Conservation (phyloP, 1,140 invertebrate genomes). For the Conopomorpha cramerella region DNA sequence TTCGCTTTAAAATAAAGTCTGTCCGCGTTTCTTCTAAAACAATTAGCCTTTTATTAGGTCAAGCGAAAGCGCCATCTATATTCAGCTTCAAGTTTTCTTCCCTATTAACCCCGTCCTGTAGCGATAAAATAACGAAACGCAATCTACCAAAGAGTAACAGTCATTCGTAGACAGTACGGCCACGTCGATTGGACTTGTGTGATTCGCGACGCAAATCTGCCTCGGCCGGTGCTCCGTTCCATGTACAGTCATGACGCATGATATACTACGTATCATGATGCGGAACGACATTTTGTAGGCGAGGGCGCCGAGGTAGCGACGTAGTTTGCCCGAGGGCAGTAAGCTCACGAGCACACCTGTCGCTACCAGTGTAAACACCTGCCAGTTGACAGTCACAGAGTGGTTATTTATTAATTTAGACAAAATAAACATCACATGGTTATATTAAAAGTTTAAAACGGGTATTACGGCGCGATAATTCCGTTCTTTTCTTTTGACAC, state of each 20-base stretch:
- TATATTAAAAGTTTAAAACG: too few relatives aligned
- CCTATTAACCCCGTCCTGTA: too few relatives aligned
- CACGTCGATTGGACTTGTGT: constrained; percentile 88
- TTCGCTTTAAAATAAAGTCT: too few relatives aligned
- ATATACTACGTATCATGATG: constrained; percentile 74
- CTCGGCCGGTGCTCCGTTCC: constrained; percentile 73
- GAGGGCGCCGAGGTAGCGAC: constrained; percentile 66
- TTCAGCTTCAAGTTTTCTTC: too few relatives aligned
- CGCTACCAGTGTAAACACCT: constrained; percentile 63
- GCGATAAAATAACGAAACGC: constrained; percentile 8
- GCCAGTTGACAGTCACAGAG: constrained; percentile 14
- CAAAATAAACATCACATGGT: too few relatives aligned
- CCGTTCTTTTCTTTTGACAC: too few relatives aligned
- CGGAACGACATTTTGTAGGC: constrained; percentile 74
- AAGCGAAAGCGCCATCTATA: too few relatives aligned
- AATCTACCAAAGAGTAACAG: constrained; percentile 81
- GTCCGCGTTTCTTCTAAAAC: too few relatives aligned
- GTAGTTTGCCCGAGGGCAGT: constrained; percentile 66
- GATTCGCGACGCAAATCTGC: constrained; percentile 92
- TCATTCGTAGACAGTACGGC: constrained; percentile 80
- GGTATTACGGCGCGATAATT: too few relatives aligned
- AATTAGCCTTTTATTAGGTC: too few relatives aligned
- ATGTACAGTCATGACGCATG: constrained; percentile 75
- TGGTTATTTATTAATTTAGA: constrained; percentile 3
- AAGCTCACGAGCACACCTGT: constrained; percentile 67